Base-by-base conservation (phyloP, 2,888 invertebrate species). In the Tineola bisselliella region DNA sequence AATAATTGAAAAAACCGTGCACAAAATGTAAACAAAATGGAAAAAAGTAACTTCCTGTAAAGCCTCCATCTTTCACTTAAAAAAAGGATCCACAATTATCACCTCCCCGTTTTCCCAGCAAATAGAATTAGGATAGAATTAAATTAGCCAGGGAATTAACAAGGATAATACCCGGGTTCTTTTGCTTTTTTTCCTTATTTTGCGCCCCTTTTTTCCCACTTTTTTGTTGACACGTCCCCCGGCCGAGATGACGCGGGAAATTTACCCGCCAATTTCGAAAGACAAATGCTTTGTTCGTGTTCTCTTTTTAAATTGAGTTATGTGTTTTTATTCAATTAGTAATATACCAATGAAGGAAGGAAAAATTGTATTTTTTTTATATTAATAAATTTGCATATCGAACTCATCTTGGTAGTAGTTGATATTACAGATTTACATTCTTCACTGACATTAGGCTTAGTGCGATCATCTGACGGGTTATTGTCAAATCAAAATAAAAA, bases 51-150 rank as follows among this genome's bases (percentile, higher is more conserved):
- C 58, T 33, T 48, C 63, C 57, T 54, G 72, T 74, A 74, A 73
- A 64, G 25, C 15, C 63, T 19, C 62, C 63, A 65, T 66, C 71
- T 72, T 70, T 71, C 68, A 70, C 68, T 71, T 70, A 69, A 73
- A 76, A 83, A 62, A 83, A 84, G 82, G 70, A 73, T 75, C 73
- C 74, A 77, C 79, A 86, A 84, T 87, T 87, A 86, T 83, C 84
- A 82, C 86, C 77, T 81, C 77, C 79, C 79, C 82, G 77, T 81
- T 84, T 80, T 80, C 81, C 81, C 79, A 68, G 77, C 79, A 84
- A 87, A 86, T 87, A 86, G 86, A 86, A 86, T 87, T 86, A 86
- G 77, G 82, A 80, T 81, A 69, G 81, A 86, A 87, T 86, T 84
- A 82, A 84, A 87, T 87, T 86, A 84, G 76, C 79, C 78, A 71